Percentiles rank a stretch among this genome's conserved stretches.
Conservation (phyloP, 2,888 invertebrate genomes). For the Bombylius discolor region DNA sequence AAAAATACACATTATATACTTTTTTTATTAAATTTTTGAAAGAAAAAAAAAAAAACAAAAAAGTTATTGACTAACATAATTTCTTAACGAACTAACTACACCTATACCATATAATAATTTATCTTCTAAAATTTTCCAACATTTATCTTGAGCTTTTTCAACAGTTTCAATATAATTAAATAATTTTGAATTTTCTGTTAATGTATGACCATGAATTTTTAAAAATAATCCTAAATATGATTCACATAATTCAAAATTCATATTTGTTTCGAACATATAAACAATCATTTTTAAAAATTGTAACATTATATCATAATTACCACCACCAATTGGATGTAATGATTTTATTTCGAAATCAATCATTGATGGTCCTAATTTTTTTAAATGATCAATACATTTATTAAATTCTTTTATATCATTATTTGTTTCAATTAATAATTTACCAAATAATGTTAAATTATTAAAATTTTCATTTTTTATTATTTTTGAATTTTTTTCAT, state of each 20-base stretch:
- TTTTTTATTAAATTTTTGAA: too few species aligned
- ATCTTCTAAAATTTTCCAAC: slow-evolving; percentile 56
- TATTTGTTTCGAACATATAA: slow-evolving; percentile 56
- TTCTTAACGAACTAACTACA: slow-evolving; percentile 61
- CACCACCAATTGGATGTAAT: slow-evolving; percentile 60
- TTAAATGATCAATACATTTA: slow-evolving; percentile 41
- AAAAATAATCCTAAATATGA: slow-evolving; percentile 80
- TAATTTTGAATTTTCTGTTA: slow-evolving; percentile 44
- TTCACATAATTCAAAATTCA: slow-evolving; percentile 80
- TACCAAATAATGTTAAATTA: slow-evolving; percentile 57
- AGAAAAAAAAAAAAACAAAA: neutral
- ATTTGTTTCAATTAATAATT: slow-evolving; percentile 41
- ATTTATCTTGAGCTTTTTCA: slow-evolving; percentile 42
- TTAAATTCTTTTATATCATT: slow-evolving; percentile 35
- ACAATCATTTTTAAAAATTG: slow-evolving; percentile 66
- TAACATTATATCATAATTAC: slow-evolving; percentile 54
- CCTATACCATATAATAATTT: slow-evolving; percentile 61
- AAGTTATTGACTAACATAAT: slow-evolving; percentile 27
- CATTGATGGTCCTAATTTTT: slow-evolving; percentile 59
- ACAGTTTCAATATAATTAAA: slow-evolving; percentile 43
- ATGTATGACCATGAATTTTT: slow-evolving; percentile 56
- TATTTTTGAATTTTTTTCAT: slow-evolving; percentile 38
- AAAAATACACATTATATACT: too few species aligned
- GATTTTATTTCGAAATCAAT: slow-evolving; percentile 80
- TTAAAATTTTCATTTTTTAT: slow-evolving; percentile 45